These are phyloP conservation scores for Hassar affinis DNA, from an alignment of 2,113 vertebrate genomes.

Conservation along the genomic window DNA sequence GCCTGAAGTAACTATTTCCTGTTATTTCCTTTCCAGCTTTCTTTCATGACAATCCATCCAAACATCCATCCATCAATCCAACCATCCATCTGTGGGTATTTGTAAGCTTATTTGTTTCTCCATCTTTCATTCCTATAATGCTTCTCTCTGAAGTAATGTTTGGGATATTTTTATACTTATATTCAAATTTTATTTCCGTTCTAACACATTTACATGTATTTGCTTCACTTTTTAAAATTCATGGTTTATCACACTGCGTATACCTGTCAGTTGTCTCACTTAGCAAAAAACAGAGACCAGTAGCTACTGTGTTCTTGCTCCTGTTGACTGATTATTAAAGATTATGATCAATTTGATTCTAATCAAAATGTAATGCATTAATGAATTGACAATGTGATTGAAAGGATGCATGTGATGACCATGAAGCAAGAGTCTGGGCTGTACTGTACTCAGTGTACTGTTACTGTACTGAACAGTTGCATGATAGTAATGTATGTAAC, in stretches of 20 bases:
- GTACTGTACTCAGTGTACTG: slow-evolving; percentile 73
- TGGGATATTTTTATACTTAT: background rate
- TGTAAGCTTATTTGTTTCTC: background rate
- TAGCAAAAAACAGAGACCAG: slow-evolving; percentile 84
- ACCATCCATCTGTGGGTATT: slow-evolving; percentile 29
- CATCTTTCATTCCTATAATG: slow-evolving; percentile 14
- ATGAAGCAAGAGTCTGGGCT: slow-evolving; percentile 74
- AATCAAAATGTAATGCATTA: slow-evolving; percentile 70
- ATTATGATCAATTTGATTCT: slow-evolving; percentile 68
- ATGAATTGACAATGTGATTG: slow-evolving; percentile 71
- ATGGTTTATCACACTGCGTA: slow-evolving; percentile 57
- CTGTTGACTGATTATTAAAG: slow-evolving; percentile 77
- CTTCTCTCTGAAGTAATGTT: slow-evolving; percentile 22
- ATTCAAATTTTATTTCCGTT: background rate
- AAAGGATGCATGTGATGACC: slow-evolving; percentile 75
- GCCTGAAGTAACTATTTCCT: background rate
- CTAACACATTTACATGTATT: slow-evolving; percentile 52
- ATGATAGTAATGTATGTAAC: slow-evolving; percentile 30
- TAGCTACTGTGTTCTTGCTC: slow-evolving; percentile 84
- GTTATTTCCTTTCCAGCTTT: background rate
- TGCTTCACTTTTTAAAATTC: slow-evolving; percentile 46
- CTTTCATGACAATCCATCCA: background rate
- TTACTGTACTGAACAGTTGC: slow-evolving; percentile 60
- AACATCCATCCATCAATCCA: background rate
- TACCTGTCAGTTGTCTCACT: slow-evolving; percentile 71